These are phyloP conservation scores for Pelobates fuscus DNA, from an alignment of 2,113 vertebrate genomes.

Conservation along the genomic window DNA sequence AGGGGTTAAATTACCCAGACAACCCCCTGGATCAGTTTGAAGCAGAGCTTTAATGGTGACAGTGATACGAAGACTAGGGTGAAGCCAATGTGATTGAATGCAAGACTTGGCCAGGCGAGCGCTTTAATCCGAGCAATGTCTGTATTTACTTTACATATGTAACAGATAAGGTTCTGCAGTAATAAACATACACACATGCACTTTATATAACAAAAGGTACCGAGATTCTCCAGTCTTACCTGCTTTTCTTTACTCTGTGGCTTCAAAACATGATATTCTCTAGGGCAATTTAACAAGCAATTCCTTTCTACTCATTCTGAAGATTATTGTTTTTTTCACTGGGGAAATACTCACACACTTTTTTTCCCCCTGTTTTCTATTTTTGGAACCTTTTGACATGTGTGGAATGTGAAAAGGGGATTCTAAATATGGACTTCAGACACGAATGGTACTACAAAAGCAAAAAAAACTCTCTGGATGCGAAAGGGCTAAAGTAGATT, in stretches of 20 bases:
- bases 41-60: slow-evolving; percentile 63
- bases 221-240: background rate
- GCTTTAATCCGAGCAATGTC: background rate
- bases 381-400: slow-evolving; percentile 53
- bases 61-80: slow-evolving; percentile 56
- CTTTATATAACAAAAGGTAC: slow-evolving; percentile 37
- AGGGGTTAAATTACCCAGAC: slow-evolving; percentile 65
- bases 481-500: no score
- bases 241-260: background rate
- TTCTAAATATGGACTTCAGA: slow-evolving; percentile 27
- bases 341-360: slow-evolving; percentile 55
- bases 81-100: slow-evolving; percentile 50
- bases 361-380: slow-evolving; percentile 51
- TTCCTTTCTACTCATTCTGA: slow-evolving; percentile 56
- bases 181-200: slow-evolving; percentile 13
- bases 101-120: slow-evolving; percentile 24
- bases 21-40: slow-evolving; percentile 63
- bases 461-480: no score
- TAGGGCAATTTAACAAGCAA: slow-evolving; percentile 58
- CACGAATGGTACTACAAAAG: no score
- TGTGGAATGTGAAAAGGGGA: slow-evolving; percentile 39
- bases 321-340: slow-evolving; percentile 61
- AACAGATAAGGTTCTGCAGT: background rate
- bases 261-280: slow-evolving; percentile 51
- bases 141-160: slow-evolving; percentile 4